Conservation (phyloP, 2,113 vertebrate species). For the Oncorhynchus tshawytscha region DNA sequence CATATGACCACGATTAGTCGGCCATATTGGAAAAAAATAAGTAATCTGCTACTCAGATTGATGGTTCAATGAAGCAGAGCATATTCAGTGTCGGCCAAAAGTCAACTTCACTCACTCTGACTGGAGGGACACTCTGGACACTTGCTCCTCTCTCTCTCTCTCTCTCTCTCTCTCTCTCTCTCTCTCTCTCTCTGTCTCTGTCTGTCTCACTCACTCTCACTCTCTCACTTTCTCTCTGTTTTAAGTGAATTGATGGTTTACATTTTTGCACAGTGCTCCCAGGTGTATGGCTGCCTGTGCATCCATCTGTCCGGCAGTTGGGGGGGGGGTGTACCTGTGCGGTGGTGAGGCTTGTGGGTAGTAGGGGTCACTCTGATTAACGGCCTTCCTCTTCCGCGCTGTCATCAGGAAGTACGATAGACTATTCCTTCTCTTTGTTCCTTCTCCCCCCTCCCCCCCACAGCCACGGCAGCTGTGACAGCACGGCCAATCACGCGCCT, state of each 20-base stretch:
- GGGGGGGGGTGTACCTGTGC: slow-evolving; percentile 34
- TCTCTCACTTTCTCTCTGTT: too few relatives aligned
- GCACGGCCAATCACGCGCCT: slow-evolving; percentile 85
- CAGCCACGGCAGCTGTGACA: slow-evolving; percentile 78
- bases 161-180: background rate
- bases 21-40: too few relatives aligned
- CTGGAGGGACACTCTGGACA: too few relatives aligned
- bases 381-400: slow-evolving; percentile 72
- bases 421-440: slow-evolving; percentile 76
- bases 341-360: slow-evolving; percentile 73
- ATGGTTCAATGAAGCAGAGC: too few relatives aligned
- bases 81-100: too few relatives aligned
- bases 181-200: too few relatives aligned
- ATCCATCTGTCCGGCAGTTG: background rate
- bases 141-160: background rate
- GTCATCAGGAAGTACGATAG: slow-evolving; percentile 71
- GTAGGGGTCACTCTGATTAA: slow-evolving; percentile 79
- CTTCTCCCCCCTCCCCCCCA: slow-evolving; percentile 63
- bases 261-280: slow-evolving; percentile 34
- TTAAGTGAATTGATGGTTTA: too few relatives aligned
- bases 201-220: too few relatives aligned
- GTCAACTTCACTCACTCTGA: too few relatives aligned
- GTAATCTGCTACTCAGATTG: too few relatives aligned
- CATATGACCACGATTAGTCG: too few relatives aligned
- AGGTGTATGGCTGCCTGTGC: slow-evolving; percentile 54